Evolutionary conservation across 1,140 invertebrate species (phyloP).

Genomic region (Drosophila ambigua): DNA sequence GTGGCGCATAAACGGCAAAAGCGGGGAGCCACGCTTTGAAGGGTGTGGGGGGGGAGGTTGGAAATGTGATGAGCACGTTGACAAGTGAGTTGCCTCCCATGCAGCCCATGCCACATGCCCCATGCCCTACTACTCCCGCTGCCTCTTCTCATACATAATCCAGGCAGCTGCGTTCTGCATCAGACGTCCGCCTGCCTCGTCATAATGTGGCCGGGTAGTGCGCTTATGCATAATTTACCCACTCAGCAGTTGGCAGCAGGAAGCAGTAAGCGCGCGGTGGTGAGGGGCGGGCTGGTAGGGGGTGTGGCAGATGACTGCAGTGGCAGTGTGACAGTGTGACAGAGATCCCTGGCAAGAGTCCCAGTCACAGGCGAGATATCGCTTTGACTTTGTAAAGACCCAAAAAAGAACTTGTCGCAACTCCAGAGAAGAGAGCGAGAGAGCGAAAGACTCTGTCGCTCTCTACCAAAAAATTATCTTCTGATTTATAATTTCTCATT

Average conservation of each 20-base stretch:
- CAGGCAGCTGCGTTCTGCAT: constrained; percentile 67
- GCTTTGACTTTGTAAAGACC: constrained; percentile 55
- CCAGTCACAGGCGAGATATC: constrained; percentile 14
- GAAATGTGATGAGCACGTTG: constrained; percentile 77
- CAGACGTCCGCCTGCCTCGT: constrained; percentile 67
- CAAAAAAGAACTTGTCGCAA: constrained; percentile 13
- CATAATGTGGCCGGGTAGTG: constrained; percentile 78
- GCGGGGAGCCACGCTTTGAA: constrained; percentile 5
- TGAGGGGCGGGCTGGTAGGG: not conserved
- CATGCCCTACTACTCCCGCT: not conserved
- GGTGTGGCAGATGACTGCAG: constrained; percentile 23
- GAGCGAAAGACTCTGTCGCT: no score
- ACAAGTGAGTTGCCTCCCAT: constrained; percentile 63
- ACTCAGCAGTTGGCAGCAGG: constrained; percentile 64
- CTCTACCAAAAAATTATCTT: constrained; percentile 44
- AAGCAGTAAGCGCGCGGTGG: constrained; percentile 1
- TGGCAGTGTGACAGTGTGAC: not conserved
- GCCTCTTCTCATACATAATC: constrained; percentile 68
- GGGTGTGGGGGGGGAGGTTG: constrained; percentile 13
- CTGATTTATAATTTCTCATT: constrained; percentile 62
- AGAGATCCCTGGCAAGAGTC: constrained; percentile 21
- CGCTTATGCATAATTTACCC: constrained; percentile 81
- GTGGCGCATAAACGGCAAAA: constrained; percentile 70
- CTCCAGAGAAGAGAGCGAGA: constrained; percentile 7
- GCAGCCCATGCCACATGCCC: not conserved